A percentile compares a stretch with the other conserved stretches of the same genome.
Evolutionary conservation across 2,797 vertebrate genomes (phyloP).

Genomic region (Pyrrhura leucotis): DNA sequence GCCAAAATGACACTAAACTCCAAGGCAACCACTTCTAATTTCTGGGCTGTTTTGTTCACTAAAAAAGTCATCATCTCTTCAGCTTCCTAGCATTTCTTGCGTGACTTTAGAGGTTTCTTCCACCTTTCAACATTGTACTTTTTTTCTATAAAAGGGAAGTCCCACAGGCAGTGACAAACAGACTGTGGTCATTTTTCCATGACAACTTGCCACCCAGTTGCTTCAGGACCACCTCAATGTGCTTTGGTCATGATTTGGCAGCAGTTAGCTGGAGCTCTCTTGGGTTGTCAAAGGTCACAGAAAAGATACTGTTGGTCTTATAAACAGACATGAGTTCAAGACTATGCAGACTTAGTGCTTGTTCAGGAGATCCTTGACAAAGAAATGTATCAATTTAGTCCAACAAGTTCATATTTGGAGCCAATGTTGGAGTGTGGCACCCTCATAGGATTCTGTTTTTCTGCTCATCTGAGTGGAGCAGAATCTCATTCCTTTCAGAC

Average conservation of each 20-base stretch:
- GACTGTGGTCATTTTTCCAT: neutral
- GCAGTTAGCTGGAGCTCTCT: neutral
- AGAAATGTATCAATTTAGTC: neutral
- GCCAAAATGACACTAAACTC: neutral
- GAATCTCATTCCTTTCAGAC: neutral
- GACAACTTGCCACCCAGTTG: neutral
- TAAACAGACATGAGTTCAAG: neutral
- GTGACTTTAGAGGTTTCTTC: neutral
- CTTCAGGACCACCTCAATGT: neutral
- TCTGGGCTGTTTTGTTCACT: neutral
- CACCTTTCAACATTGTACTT: neutral
- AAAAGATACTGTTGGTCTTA: neutral
- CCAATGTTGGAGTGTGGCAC: neutral
- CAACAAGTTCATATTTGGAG: neutral
- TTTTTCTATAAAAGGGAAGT: neutral
- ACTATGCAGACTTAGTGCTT: neutral
- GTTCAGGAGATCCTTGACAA: neutral
- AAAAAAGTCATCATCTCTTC: neutral
- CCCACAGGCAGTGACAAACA: neutral
- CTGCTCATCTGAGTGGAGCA: neutral
- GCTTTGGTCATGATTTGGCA: neutral
- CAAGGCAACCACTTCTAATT: neutral
- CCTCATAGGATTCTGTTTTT: neutral
- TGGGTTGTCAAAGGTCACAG: neutral
- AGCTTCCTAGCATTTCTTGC: neutral